Base-by-base conservation (phyloP, 2,113 vertebrate genomes). In the Bufo gargarizans region DNA sequence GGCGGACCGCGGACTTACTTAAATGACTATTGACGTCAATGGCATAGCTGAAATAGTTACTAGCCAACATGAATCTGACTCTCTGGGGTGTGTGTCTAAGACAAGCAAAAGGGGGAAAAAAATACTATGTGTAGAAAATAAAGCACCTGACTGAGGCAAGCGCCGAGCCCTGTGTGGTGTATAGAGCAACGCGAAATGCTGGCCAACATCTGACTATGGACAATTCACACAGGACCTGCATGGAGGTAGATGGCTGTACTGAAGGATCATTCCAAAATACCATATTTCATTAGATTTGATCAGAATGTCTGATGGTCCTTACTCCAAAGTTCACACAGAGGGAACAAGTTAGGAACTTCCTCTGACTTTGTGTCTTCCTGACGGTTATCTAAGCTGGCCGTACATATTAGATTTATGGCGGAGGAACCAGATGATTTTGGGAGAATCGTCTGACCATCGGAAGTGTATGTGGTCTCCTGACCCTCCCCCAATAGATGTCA, bases 21-120 rank as follows among this genome's bases (percentile, higher is more conserved):
- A 99, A 97, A 99, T 97, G 96, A 97, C 97, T 96, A 96, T 97
- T 99, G 98, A 99, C 98, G 97, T 99, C 98, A 99, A 99, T 98
- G 94, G 96, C 97, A 99, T 99, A 98, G 98, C 97, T 99, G 97
- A 97, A 98, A 99, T 99, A 97, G 96, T 97, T 97, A 97, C 94
- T 96, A 96, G 96, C 95, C 96, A 93, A 96, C 95, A 95, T 90
- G 94, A 96, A 95, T 96, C 95, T 96, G 97, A 96, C 94, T 95
- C 94, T 93, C 93, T 88, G 91, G 91, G 94, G 93, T 90, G 92
- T 92, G 93, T 93, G 94, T 91, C 93, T 90, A 90, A 92, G 92
- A 92, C 93, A 92, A 89, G 84, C 77, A 85, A 19, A 89, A 97
- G 98, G 96, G 96, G 12, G 85, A n/a, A 90, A 97, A 98, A 96